Evolutionary conservation across 2,113 vertebrate species (phyloP), one percentile per base, ranked within the genome.

Genomic region (Pomatorhinus ruficollis): DNA sequence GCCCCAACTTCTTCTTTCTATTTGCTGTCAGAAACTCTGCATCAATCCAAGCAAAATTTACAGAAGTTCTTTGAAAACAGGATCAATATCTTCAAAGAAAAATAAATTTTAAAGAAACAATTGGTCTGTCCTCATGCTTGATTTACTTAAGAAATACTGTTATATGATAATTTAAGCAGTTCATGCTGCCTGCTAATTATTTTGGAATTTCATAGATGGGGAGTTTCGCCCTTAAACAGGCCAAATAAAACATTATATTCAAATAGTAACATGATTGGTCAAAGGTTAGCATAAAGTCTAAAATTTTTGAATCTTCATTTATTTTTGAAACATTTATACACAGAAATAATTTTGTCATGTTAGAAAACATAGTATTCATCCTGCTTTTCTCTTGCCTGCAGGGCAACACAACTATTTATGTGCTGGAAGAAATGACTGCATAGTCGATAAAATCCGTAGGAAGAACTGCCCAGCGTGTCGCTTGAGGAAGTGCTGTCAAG

Each of bases 401-500:
- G 99, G 99, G 27, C 99, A 99, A 95, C 99, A 99, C 95, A 99
- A 99, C 90, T 99, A 99, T 91, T 97, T 99, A 37, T 99, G 99
- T 83, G 99, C 99, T n/a, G 99, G 99, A 92, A 98, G 99, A 90
- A 99, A 99, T 53, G 99, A 99, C 97, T 99, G 99, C 97, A 99
- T 99, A 90, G 99, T 99, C 52, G 99, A 99, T 98, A 99, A 99
- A 97, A 99, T 99, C 83, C 98, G 99, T 72, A 99, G 99, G 86
- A 99, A 99, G 97, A 99, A 99, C 93, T 99, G 99, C 90, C 99
- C 99, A 6, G 99, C 99, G 0, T 99, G 99, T 97, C 99, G 99
- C 63, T 98, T 99, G 64, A 97, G 99, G 95, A 99, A 99, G 95
- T 99, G 99, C 96, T 99, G 99, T 91, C 99, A 99, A 92, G 99